Base-by-base conservation (phyloP, 2,113 vertebrate genomes). In the Stegostoma tigrinum region DNA sequence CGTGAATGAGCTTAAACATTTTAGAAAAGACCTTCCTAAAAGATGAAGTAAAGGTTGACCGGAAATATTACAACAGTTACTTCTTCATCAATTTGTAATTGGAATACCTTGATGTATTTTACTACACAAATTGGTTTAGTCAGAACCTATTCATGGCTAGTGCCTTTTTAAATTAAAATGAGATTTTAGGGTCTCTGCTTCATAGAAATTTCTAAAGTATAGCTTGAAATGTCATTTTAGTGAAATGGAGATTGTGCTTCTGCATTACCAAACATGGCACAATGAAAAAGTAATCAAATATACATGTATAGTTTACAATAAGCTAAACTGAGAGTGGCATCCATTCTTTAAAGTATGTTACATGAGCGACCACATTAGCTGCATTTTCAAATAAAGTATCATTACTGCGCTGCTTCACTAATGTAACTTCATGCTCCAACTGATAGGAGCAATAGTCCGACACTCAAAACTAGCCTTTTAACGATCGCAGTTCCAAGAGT, bases 201-300 rank as follows among this genome's bases (percentile, higher is more conserved):
- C 27, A 30, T 72, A 34, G 94, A 34, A 52, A 95, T 52, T 38
- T 48, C 24, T 95, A 52, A 95, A 72, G 45, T 72, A 95, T 34
- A 45, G 68, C 67, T 45, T 67, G 10, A 75, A 72, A 95, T 72
- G 68, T 70, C 45, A 66, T 95, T 95, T 95, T 95, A 95, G 45
- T 95, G 94, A 45, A 72, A 72, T 72, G 52, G 42, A 70, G 38
- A 72, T 95, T 72, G 42, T 48, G 14, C 21, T 61, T 61, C 55
- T 61, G 55, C 55, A 61, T 61, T 61, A 61, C 55, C 55, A 61
- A 61, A 61, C 55, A 61, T 10, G 55, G 86, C 64, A 30, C 68
- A 95, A 72, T 95, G 68, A 70, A 72, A 95, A 95, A 95, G 94
- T 95, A 95, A 72, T 72, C 24, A 72, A 95, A 95, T 52, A 72